Evolutionary conservation across 1,140 invertebrate genomes (phyloP), one percentile per base, ranked within the genome.

Genomic region (Aphelenchoides avenae): DNA sequence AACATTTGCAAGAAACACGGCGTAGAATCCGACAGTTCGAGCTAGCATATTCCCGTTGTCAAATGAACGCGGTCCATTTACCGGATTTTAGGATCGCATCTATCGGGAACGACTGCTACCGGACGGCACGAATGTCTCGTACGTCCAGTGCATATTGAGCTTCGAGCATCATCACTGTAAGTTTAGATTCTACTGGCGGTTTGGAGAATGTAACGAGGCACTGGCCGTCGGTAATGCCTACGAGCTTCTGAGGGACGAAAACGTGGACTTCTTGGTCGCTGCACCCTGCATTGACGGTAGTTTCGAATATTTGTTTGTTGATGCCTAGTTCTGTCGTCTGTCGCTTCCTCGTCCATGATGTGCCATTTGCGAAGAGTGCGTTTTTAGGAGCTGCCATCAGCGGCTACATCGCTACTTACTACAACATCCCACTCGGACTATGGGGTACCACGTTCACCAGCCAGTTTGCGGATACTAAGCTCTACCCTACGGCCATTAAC

Each of bases 211-310:
- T 18, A 24, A 24, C 15, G 48, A 53, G 40, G 36, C 41, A 5
- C 39, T 27, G 18, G 18, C 57, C 5, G 56, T 34, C 13, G 57
- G 57, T 3, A 29, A 37, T 24, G 9, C 60, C 1, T 64, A 66
- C 33, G 60, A 60, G 22, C n/a, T 60, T 24, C 26, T 60, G 1
- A 22, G 53, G 5, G n/a, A 51, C 7, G 24, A 66, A 20, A n/a
- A 18, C 3, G 37, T 60, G 18, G 43, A 60, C 20, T 27, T 64
- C 4, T 26, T 61, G 3, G 39, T 61, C 15, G 56, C 57, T 1
- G 34, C 58, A 13, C 58, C 58, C 1, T 61, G 58, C n/a, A 61
- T n/a, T 33, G 57, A 48, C 30, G 60, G 59, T 51, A 44, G n/a
- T 40, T 51, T 15, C 26, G 3, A 15, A 46, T 51, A 49, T 52